These are phyloP conservation scores for Meloidogyne hapla DNA, from an alignment of 1,140 invertebrate genomes.

Conservation along the genomic window DNA sequence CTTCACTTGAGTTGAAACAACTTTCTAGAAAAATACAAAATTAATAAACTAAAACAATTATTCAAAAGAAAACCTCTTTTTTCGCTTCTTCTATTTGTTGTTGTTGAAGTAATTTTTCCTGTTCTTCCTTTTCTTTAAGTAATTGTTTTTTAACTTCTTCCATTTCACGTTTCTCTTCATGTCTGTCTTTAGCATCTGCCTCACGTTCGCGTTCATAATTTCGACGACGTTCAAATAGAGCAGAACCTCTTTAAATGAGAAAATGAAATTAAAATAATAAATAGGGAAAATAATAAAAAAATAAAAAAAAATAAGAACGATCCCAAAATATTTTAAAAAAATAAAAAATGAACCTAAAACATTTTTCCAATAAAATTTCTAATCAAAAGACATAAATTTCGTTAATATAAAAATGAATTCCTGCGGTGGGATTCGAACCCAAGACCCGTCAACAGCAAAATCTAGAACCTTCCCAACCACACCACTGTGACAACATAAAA, in stretches of 20 bases:
- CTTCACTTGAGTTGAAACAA: neutral
- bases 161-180: slow-evolving; percentile 85
- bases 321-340: neutral
- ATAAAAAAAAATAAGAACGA: neutral
- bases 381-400: too few species aligned
- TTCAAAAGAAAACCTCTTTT: neutral
- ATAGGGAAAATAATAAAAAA: neutral
- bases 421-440: too few species aligned
- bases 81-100: neutral
- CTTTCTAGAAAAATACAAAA: neutral
- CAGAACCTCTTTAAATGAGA: slow-evolving; percentile 73
- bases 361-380: too few species aligned
- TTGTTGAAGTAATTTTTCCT: slow-evolving; percentile 68
- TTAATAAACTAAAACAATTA: neutral
- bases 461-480: neutral
- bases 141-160: slow-evolving; percentile 82
- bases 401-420: too few species aligned
- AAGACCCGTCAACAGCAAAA: too few species aligned
- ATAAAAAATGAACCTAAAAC: neutral
- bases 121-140: slow-evolving; percentile 73
- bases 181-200: slow-evolving; percentile 81
- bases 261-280: slow-evolving; percentile 1
- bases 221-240: slow-evolving; percentile 80
- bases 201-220: slow-evolving; percentile 88
- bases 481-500: neutral